A percentile compares a stretch with the other conserved stretches of the same genome.
Evolutionary conservation across 2,797 vertebrate genomes (phyloP).

Genomic region (Acipenser ruthenus): DNA sequence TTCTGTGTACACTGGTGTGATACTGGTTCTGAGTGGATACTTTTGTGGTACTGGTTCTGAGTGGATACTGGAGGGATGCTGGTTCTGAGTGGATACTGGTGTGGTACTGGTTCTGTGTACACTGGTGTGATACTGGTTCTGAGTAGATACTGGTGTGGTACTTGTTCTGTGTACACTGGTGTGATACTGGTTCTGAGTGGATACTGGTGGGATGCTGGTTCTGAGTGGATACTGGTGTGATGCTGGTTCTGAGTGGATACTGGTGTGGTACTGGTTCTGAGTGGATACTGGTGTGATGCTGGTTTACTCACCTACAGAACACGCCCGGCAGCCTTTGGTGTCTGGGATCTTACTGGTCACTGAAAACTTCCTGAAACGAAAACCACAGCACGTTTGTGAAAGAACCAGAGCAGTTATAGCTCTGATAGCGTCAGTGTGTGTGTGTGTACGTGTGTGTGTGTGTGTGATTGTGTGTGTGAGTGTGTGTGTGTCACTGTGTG

Average conservation of each 20-base stretch:
- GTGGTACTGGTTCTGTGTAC: too few species aligned
- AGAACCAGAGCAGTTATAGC: not conserved
- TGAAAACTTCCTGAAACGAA: constrained; percentile 60
- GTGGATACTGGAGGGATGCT: too few species aligned
- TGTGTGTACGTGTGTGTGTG: not conserved
- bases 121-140: too few species aligned
- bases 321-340: constrained; percentile 81
- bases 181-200: constrained; percentile 2
- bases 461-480: too few species aligned
- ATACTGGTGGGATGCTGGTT: not conserved
- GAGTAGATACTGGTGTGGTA: not conserved
- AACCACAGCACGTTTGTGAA: constrained; percentile 5
- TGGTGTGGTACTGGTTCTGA: not conserved
- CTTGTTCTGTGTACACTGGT: too few species aligned
- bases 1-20: too few species aligned
- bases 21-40: too few species aligned
- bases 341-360: constrained; percentile 79
- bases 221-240: not conserved
- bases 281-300: not conserved
- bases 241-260: not conserved
- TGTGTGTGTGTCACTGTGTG: too few species aligned
- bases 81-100: not conserved
- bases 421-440: too few species aligned
- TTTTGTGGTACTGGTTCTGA: too few species aligned
- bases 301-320: constrained; percentile 71